Evolutionary conservation across 2,113 vertebrate species (phyloP).

Genomic region (Tachuris rubrigastra): DNA sequence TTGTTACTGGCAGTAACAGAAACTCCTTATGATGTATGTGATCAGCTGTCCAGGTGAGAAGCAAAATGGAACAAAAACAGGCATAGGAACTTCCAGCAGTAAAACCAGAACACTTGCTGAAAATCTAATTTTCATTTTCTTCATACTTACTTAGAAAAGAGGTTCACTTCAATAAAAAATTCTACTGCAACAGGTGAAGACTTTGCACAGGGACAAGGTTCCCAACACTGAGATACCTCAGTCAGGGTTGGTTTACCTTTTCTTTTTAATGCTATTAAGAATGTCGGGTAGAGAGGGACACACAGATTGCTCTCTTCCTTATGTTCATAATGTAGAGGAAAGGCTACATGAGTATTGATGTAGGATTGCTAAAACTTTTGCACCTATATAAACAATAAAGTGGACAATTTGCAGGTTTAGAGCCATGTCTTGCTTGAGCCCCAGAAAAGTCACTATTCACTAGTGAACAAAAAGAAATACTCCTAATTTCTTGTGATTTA

Average conservation of each 20-base stretch:
- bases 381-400: neutral
- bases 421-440: neutral
- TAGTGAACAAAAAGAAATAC: neutral
- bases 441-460: neutral
- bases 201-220: neutral
- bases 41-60: neutral
- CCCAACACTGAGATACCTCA: neutral
- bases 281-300: neutral
- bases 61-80: neutral
- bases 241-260: neutral
- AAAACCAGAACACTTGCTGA: neutral
- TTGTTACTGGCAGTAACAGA: neutral
- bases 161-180: neutral
- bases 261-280: neutral
- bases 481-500: conserved; percentile 1
- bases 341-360: neutral
- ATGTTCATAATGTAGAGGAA: neutral
- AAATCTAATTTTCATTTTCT: neutral
- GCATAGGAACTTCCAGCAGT: neutral
- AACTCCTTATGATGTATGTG: neutral
- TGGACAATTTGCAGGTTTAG: neutral
- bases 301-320: neutral
- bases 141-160: neutral
- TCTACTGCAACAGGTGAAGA: neutral
- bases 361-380: neutral